A percentile compares a stretch with the other conserved stretches of the same genome.
Evolutionary conservation across 2,797 vertebrate genomes (phyloP).

Genomic region (Adrianichthys oophorus): DNA sequence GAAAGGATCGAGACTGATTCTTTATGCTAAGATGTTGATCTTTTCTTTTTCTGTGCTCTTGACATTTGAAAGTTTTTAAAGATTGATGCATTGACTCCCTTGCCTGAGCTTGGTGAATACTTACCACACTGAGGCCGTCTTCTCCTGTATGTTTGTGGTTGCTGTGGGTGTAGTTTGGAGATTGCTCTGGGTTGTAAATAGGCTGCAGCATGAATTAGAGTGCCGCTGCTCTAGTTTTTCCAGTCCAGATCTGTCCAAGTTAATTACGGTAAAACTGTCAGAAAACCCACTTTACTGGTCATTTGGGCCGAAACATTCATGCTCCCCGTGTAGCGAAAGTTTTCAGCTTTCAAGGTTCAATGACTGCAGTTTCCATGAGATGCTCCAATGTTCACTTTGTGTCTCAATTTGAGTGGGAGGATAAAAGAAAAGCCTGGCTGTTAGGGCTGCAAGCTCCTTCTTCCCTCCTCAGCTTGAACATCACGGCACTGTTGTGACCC

Average conservation of each 20-base stretch:
- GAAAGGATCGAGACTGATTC: not conserved
- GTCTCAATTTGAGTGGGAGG: slow-evolving; percentile 57
- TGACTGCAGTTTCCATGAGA: slow-evolving; percentile 38
- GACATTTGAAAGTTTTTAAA: slow-evolving; percentile 14
- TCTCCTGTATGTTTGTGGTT: slow-evolving; percentile 54
- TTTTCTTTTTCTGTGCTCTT: slow-evolving; percentile 3
- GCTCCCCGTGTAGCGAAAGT: slow-evolving; percentile 41
- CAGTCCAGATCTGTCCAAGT: slow-evolving; percentile 64
- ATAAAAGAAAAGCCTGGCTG: slow-evolving; percentile 30
- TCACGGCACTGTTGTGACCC: slow-evolving; percentile 46
- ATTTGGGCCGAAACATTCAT: slow-evolving; percentile 49
- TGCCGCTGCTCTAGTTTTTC: slow-evolving; percentile 60
- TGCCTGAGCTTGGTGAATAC: slow-evolving; percentile 5
- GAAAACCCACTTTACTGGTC: slow-evolving; percentile 62
- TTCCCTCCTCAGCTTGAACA: slow-evolving; percentile 36
- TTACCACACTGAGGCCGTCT: slow-evolving; percentile 25
- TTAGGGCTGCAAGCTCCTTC: slow-evolving; percentile 11
- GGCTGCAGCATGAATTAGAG: slow-evolving; percentile 32
- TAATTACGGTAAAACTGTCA: slow-evolving; percentile 64
- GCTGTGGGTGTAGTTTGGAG: slow-evolving; percentile 45
- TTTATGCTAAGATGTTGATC: slow-evolving; percentile 8
- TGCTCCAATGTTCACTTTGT: slow-evolving; percentile 50
- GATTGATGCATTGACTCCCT: not conserved
- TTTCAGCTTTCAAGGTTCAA: slow-evolving; percentile 61
- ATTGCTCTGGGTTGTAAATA: slow-evolving; percentile 36